Evolutionary conservation across 2,888 invertebrate genomes (phyloP).

Genomic region (Philonicus albiceps): DNA sequence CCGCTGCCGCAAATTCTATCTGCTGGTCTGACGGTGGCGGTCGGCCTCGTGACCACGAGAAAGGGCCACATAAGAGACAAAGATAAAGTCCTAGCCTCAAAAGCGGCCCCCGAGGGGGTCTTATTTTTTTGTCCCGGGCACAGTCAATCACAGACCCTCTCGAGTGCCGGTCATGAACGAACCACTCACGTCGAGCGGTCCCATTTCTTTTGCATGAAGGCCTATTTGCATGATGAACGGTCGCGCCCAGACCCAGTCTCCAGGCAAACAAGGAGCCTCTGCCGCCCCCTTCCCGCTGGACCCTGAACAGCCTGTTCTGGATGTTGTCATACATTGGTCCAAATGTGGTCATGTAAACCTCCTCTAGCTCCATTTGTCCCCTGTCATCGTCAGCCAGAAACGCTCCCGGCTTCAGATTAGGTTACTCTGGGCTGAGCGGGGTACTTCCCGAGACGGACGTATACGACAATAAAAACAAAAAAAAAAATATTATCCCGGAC

Average conservation of each 20-base stretch:
- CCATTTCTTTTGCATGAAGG: constrained; percentile 7
- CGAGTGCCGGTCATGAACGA: neutral
- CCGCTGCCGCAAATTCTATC: neutral
- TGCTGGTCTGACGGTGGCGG: neutral
- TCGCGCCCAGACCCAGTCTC: neutral
- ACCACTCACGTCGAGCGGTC: neutral
- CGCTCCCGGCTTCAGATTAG: neutral
- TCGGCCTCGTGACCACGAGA: neutral
- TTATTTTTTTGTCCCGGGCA: neutral
- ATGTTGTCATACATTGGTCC: constrained; percentile 1
- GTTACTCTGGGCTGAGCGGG: neutral
- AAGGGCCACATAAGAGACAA: neutral
- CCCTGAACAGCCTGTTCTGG: neutral
- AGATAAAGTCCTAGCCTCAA: neutral
- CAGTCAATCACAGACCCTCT: neutral
- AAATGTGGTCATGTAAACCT: constrained; percentile 9
- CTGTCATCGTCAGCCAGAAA: constrained; percentile 4
- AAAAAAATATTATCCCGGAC: neutral
- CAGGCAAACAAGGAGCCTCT: neutral
- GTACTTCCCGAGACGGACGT: neutral
- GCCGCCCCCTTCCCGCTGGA: neutral
- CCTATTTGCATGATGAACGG: constrained; percentile 18
- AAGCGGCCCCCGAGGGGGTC: too few species aligned
- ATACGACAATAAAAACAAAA: neutral
- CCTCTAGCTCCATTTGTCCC: neutral